Base-by-base conservation (phyloP, 2,888 invertebrate genomes). In the Hoplodrina ambigua region DNA sequence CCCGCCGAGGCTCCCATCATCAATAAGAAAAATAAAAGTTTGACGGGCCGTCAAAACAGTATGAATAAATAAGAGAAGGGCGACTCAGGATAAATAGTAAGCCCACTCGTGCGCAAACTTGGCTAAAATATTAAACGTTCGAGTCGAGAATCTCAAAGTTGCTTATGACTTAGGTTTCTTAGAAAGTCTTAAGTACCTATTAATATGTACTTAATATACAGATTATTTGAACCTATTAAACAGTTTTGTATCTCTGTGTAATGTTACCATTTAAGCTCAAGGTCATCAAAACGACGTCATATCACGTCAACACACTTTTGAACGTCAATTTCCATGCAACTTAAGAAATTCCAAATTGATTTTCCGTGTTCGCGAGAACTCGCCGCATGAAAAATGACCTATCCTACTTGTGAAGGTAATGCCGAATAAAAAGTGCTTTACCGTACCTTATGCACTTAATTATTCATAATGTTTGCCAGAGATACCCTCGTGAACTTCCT, bases 401-500 rank as follows among this genome's bases (percentile, higher is more conserved):
- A 85, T 52, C 33, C 55, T 83, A 85, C 85, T 88, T 85, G 82
- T 76, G 79, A 77, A 88, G 86, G 88, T 88, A 84, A 85, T 85
- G 83, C 87, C 81, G 75, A 85, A 90, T 88, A 88, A 90, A 92
- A 94, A 94, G 91, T 93, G 88, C 46, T 46, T 46, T 17, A 6
- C 46, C 46, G 86, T 83, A 84, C 86, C 84, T 86, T 85, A 89
- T 90, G 86, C 91, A 92, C 90, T 95, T 94, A 94, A 94, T 94
- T 95, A 95, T 95, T 95, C 94, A 95, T 93, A 93, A 93, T 91
- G 90, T 93, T 93, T 92, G 83, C 87, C 87, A 87, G 87, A 92
- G 91, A 91, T 92, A 91, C 92, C 88, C 88, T 86, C 85, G 82
- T 79, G 82, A 86, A 87, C 82, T 87, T 89, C 91, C 87, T 92